A percentile compares a stretch with the other conserved stretches of the same genome.
These are phyloP conservation scores for Paramisgurnus dabryanus DNA, from an alignment of 2,113 vertebrate species.

Conservation along the genomic window DNA sequence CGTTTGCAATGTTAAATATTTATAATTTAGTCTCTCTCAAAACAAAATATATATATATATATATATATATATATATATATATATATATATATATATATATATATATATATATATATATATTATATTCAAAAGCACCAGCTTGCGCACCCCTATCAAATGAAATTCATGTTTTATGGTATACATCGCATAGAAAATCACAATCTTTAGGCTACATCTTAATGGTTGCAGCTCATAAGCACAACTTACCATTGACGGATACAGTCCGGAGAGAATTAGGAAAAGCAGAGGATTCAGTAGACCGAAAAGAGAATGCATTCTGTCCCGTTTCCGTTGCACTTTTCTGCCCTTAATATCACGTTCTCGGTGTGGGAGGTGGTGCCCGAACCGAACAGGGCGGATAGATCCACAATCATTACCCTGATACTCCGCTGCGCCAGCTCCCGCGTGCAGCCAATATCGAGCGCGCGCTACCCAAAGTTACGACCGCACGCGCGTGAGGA, in stretches of 20 bases:
- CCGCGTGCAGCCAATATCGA: conserved; percentile 56
- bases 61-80: no score
- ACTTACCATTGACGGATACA: conserved; percentile 89
- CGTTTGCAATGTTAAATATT: not conserved
- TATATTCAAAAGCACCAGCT: no score
- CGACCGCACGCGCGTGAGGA: conserved; percentile 16
- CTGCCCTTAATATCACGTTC: conserved; percentile 62
- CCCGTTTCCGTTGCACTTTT: conserved; percentile 69
- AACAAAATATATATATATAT: no score
- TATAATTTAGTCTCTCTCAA: no score
- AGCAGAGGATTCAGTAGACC: conserved; percentile 79
- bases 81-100: no score
- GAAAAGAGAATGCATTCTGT: conserved; percentile 86
- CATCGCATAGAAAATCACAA: not conserved
- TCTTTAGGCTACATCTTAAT: not conserved
- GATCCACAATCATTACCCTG: conserved; percentile 57
- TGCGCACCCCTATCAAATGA: no score
- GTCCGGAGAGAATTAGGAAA: conserved; percentile 81
- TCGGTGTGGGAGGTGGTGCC: conserved; percentile 49
- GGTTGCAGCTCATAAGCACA: not conserved
- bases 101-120: no score
- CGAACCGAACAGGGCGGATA: conserved; percentile 52
- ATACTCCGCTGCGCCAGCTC: conserved; percentile 39
- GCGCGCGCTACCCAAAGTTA: conserved; percentile 33
- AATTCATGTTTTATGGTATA: no score